Evolutionary conservation across 2,888 invertebrate species (phyloP), one percentile per base, ranked within the genome.

Genomic region (Ceriagrion tenellum): DNA sequence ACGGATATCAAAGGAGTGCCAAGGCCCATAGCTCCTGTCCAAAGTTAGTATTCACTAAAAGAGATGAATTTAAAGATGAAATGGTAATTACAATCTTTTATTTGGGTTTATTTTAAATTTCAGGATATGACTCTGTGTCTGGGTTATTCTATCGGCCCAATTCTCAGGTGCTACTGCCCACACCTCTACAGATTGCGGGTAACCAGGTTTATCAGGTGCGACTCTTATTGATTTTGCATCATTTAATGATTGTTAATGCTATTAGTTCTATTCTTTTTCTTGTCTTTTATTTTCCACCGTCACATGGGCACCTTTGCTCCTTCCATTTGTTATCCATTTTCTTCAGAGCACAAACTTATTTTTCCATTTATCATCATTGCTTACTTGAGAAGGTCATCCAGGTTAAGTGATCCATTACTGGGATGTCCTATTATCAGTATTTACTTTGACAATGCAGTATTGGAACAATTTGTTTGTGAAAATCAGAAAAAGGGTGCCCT

Each of bases 121-220:
- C 95, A 69, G 93, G 93, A 74, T 35, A 74, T 95, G 95, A 95
- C 69, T 88, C 96, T 95, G 96, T 96, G 95, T 96, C 97, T 96
- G 98, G 98, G 95, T 98, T 98, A 97, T 97, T 98, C 97, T 98
- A 98, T 96, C 98, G 98, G 97, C 98, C 98, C 96, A 97, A 96
- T 1, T 96, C 96, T 16, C 97, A 97, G 95, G 97, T 98, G 90
- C 96, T 97, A 96, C 97, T 98, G 95, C 97, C 98, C 26, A 97
- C 97, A 20, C 97, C 97, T 95, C 98, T 98, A 96, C 97, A 97
- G 96, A 97, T 98, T 96, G 97, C 97, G 96, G 97, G 97, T 96
- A 98, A 97, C 96, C 98, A 98, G 96, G 97, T 98, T 96, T 98
- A 97, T 97, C 97, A 98, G 97, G 98, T 98, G 97, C 97, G 97